phyloP scores from a whole-genome alignment of 2,888 invertebrate species.

The Nomada hirtipes region DNA sequence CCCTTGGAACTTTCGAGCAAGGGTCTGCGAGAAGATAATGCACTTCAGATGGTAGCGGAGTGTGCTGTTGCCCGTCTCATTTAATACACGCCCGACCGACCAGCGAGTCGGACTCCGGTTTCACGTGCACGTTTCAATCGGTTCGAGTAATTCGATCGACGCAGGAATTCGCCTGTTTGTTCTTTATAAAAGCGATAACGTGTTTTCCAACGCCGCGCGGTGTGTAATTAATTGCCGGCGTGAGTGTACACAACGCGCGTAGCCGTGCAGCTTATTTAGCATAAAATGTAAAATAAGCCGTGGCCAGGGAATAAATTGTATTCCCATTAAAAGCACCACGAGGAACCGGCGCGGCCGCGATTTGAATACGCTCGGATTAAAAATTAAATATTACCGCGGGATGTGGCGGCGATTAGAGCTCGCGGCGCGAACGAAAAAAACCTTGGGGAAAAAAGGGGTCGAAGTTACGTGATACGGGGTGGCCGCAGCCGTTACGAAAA shows the following conservation, averaged over 20 bases:
- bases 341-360: constrained; percentile 63
- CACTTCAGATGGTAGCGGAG: constrained; percentile 43
- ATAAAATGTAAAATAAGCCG: constrained; percentile 81
- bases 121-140: background rate
- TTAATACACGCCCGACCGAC: constrained; percentile 19
- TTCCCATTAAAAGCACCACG: constrained; percentile 81
- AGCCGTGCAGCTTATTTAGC: constrained; percentile 75
- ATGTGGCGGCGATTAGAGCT: constrained; percentile 76
- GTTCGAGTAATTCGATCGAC: background rate
- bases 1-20: constrained; percentile 41
- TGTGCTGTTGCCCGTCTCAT: constrained; percentile 35
- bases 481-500: constrained; percentile 47
- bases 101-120: background rate
- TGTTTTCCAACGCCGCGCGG: constrained; percentile 13
- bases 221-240: constrained; percentile 61
- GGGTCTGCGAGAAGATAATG: constrained; percentile 59
- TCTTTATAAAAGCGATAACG: constrained; percentile 17
- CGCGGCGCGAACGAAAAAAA: constrained; percentile 67
- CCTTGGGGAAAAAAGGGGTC: constrained; percentile 34
- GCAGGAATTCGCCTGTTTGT: constrained; percentile 3
- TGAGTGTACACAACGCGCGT: constrained; percentile 65
- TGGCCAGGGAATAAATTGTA: constrained; percentile 82
- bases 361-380: constrained; percentile 83
- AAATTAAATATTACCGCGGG: constrained; percentile 82
- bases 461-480: constrained; percentile 48